phyloP scores from a whole-genome alignment of 2,113 vertebrate genomes.

The Aldabrachelys gigantea region DNA sequence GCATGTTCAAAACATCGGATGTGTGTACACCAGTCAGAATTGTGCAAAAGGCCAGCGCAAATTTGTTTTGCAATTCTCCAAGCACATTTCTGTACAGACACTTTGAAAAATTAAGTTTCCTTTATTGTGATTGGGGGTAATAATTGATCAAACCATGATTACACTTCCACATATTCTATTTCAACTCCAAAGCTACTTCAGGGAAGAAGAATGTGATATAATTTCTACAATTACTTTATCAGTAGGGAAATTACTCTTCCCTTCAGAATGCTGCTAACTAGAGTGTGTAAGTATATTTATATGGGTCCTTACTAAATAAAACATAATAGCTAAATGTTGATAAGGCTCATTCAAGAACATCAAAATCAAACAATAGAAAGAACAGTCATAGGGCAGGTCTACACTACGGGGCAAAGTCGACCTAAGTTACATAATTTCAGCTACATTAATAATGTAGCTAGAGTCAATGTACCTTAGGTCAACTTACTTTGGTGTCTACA shows the following conservation, averaged over 20 bases:
- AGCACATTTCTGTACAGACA: background rate
- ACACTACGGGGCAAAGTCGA: too few relatives aligned
- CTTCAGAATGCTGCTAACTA: background rate
- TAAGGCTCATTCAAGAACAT: background rate
- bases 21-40: background rate
- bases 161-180: background rate
- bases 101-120: background rate
- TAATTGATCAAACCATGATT: background rate
- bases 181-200: background rate
- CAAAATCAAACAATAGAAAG: constrained; percentile 26
- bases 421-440: too few relatives aligned
- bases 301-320: background rate
- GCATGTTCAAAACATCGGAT: background rate
- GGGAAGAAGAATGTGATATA: background rate
- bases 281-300: constrained; percentile 22
- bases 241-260: constrained; percentile 10
- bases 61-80: background rate
- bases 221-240: background rate
- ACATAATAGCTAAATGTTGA: constrained; percentile 2
- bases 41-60: background rate
- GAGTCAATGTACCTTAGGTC: too few relatives aligned
- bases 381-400: background rate
- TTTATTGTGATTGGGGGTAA: background rate
- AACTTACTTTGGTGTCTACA: too few relatives aligned
- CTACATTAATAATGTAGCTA: too few relatives aligned